Evolutionary conservation across 1,140 invertebrate species (phyloP).

Genomic region (fruit fly (Drosophila melanogaster)): Release_6_plus_ISO1_MT NT_033777.3:6535501-6536000

Average conservation of each 20-base stretch:
- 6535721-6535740: conserved; percentile 18
- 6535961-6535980: conserved; percentile 51
- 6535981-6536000: neutral
- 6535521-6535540: conserved; percentile 13
- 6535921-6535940: conserved; percentile 72
- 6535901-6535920: conserved; percentile 63
- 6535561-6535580: conserved; percentile 47
- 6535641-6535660: conserved; percentile 81
- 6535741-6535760: conserved; percentile 12
- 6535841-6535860: conserved; percentile 21
- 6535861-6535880: conserved; percentile 19
- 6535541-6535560: conserved; percentile 15
- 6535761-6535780: conserved; percentile 15
- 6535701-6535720: conserved; percentile 42
- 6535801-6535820: conserved; percentile 43
- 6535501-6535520: conserved; percentile 45
- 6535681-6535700: conserved; percentile 60
- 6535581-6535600: conserved; percentile 46
- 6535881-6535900: conserved; percentile 48
- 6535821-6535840: conserved; percentile 25
- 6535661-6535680: conserved; percentile 80
- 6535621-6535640: conserved; percentile 82
- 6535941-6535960: conserved; percentile 75
- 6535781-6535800: conserved; percentile 26
- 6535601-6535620: conserved; percentile 51